Evolutionary conservation across 2,888 invertebrate species (phyloP), one percentile per base, ranked within the genome.

Genomic region (Acronicta psi): DNA sequence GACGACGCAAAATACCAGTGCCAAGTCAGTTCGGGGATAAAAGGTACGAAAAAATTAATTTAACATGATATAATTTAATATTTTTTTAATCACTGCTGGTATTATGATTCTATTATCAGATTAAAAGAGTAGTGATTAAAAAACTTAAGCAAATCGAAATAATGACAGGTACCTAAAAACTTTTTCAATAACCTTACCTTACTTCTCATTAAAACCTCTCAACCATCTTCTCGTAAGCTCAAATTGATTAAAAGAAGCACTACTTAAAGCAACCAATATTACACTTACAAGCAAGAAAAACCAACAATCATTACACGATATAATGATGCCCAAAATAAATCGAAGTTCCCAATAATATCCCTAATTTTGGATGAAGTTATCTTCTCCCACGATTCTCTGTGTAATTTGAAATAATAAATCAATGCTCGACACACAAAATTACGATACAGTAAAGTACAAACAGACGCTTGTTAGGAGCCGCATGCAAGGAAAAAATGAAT

Each of bases 1-100:
- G 99, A 99, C 86, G 99, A 99, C 83, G 99, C 98, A 11, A 96
- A 96, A 79, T 99, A 98, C 90, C 98, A 98, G 93, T 99, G 99
- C 89, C 99, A 99, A 95, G 98, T 99, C 75, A 97, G 97, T 71
- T 97, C 98, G 0, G 97, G 97, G 1, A 94, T 96, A 3, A 94
- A 92, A 85, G 96, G 95, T 94, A 80, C 53, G 81, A 64, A 25
- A 43, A 17, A 41, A 41, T 1, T 4, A 4, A 31, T 3, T 31
- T 31, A 31, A n/a, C n/a, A n/a, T n/a, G n/a, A n/a, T n/a, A n/a
- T n/a, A n/a, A n/a, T n/a, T n/a, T n/a, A n/a, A n/a, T n/a, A n/a
- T n/a, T 34, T 7, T 29, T 29, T 29, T n/a, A 34, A 34, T 34
- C n/a, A 34, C 34, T n/a, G 1, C 13, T 13, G 31, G 3, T 25